Evolutionary conservation across 2,113 vertebrate genomes (phyloP).

Genomic region (Dolichallabes microphthalmus): DNA sequence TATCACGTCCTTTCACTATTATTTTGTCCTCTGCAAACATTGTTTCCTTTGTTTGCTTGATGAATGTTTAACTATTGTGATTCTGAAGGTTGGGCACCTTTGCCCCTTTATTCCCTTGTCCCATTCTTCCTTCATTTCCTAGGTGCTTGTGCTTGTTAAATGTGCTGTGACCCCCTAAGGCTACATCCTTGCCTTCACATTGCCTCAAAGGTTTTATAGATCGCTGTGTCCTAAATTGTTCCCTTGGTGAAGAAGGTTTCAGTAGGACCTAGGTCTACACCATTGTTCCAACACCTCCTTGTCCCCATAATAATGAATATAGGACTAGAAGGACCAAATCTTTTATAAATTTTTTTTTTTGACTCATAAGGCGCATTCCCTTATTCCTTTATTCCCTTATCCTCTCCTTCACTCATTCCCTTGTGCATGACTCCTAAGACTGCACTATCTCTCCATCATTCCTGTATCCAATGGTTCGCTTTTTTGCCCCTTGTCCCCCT

Average conservation of each 20-base stretch:
- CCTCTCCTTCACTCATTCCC: not conserved
- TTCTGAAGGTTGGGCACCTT: no score
- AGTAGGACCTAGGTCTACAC: not conserved
- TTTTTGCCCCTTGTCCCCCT: no score
- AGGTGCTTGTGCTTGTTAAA: not conserved
- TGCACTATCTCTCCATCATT: no score
- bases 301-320: not conserved
- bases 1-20: not conserved
- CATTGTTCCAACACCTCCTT: not conserved
- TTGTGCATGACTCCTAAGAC: not conserved
- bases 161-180: no score
- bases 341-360: no score
- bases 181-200: no score
- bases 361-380: not conserved
- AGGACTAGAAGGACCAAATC: not conserved
- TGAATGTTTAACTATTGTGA: no score
- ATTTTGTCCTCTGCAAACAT: not conserved
- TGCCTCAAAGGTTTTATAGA: not conserved
- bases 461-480: no score
- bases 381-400: not conserved
- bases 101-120: no score
- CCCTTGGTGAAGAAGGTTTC: not conserved
- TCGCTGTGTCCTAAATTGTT: no score
- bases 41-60: not conserved
- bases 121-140: not conserved